A percentile compares a stretch with the other conserved stretches of the same genome.
phyloP scores from a whole-genome alignment of 1,140 invertebrate species.

The Apis dorsata region DNA sequence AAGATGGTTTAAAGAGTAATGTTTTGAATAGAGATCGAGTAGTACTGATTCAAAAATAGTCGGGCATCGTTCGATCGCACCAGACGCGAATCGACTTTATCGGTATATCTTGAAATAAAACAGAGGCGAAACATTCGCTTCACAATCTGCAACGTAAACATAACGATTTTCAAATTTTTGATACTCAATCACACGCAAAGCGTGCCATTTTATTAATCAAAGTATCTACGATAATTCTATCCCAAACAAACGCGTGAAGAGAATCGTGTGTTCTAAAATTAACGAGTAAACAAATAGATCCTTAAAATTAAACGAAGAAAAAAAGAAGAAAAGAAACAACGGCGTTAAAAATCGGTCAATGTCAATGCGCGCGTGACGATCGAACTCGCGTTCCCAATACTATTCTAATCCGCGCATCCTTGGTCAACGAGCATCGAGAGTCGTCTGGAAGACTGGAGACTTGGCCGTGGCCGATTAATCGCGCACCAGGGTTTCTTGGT shows the following conservation, averaged over 20 bases:
- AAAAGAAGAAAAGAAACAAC: neutral
- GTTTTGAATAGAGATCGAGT: neutral
- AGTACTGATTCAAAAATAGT: slow-evolving; percentile 12
- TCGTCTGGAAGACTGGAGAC: slow-evolving; percentile 35
- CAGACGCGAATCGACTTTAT: neutral
- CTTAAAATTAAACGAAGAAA: neutral
- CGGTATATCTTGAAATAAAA: slow-evolving; percentile 1
- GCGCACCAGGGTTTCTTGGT: slow-evolving; percentile 25
- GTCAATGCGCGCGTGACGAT: slow-evolving; percentile 1
- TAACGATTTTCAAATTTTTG: neutral
- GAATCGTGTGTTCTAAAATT: no score
- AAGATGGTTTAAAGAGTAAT: neutral
- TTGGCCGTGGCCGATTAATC: slow-evolving; percentile 58
- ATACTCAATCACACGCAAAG: no score
- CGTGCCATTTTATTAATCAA: no score
- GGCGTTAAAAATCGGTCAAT: neutral
- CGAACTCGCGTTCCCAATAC: slow-evolving; percentile 27
- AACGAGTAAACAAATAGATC: no score
- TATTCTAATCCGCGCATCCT: slow-evolving; percentile 61
- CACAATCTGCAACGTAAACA: neutral
- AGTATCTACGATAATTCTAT: no score
- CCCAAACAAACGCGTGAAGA: no score
- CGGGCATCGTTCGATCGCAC: neutral
- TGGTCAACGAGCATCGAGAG: slow-evolving; percentile 14
- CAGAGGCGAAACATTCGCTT: neutral